These are phyloP conservation scores for Semicossyphus pulcher DNA, from an alignment of 2,113 vertebrate genomes.

Conservation along the genomic window DNA sequence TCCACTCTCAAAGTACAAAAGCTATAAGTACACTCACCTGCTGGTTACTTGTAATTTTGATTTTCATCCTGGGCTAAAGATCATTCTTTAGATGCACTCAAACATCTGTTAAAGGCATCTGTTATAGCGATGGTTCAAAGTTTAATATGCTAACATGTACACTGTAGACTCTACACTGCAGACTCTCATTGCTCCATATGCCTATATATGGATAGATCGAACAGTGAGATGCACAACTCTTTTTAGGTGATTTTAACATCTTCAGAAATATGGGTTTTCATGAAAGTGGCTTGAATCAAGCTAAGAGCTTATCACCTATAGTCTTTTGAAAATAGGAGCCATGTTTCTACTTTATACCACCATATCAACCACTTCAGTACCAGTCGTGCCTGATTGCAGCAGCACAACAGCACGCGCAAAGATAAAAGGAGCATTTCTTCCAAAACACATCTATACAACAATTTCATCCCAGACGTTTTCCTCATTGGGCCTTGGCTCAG, in stretches of 20 bases:
- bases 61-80: neutral
- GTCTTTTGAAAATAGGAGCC: neutral
- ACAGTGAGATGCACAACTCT: slow-evolving; percentile 9
- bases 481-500: neutral
- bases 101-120: neutral
- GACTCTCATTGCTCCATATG: too few relatives aligned
- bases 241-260: slow-evolving; percentile 3
- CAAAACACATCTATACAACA: neutral
- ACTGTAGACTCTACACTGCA: too few relatives aligned
- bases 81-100: slow-evolving; percentile 14
- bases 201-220: too few relatives aligned
- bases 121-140: slow-evolving; percentile 1
- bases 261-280: slow-evolving; percentile 3
- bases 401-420: slow-evolving; percentile 5
- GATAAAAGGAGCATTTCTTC: slow-evolving; percentile 2
- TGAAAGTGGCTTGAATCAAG: slow-evolving; percentile 29
- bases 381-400: slow-evolving; percentile 38
- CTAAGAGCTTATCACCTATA: slow-evolving; percentile 10
- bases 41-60: neutral
- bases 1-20: slow-evolving; percentile 79
- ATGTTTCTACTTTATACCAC: neutral
- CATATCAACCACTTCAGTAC: slow-evolving; percentile 15
- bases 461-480: neutral
- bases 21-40: neutral
- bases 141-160: neutral